Conservation (phyloP, 2,888 invertebrate genomes). For the Altica lythri region DNA sequence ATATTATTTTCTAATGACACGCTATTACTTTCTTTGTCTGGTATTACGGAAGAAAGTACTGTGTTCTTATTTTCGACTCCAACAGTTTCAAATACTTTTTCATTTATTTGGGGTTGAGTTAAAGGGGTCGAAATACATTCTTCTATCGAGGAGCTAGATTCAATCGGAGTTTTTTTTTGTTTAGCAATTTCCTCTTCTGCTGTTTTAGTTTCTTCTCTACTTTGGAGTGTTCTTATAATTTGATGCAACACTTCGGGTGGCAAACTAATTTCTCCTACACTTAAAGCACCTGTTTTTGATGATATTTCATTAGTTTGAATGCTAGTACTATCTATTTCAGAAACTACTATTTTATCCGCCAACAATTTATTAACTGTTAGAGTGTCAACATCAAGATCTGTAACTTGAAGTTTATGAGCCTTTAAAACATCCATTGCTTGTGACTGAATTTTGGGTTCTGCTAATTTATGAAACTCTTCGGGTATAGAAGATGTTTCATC, state of each 20-base stretch:
- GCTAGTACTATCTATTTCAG: conserved; percentile 77
- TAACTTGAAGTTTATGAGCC: conserved; percentile 71
- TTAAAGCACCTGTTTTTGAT: conserved; percentile 70
- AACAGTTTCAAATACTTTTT: too few species aligned
- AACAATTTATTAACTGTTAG: conserved; percentile 78
- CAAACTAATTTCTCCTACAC: conserved; percentile 70
- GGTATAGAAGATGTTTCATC: conserved; percentile 52
- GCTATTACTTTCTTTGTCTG: too few species aligned
- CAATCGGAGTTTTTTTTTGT: conserved; percentile 56
- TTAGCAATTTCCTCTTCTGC: conserved; percentile 27
- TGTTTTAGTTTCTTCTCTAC: conserved; percentile 29
- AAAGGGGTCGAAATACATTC: too few species aligned
- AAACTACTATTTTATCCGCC: conserved; percentile 79
- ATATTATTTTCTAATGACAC: too few species aligned
- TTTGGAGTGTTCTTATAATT: conserved; percentile 57
- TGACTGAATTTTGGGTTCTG: conserved; percentile 40
- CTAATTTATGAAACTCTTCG: conserved; percentile 47
- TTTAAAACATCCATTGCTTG: conserved; percentile 53
- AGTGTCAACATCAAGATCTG: conserved; percentile 78
- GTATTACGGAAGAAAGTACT: too few species aligned
- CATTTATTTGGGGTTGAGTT: too few species aligned
- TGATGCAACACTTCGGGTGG: conserved; percentile 72
- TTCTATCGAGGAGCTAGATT: too few species aligned
- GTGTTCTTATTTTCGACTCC: too few species aligned
- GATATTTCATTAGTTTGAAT: conserved; percentile 74